Evolutionary conservation across 2,888 invertebrate genomes (phyloP), one percentile per base, ranked within the genome.

Genomic region (Blera fallax): DNA sequence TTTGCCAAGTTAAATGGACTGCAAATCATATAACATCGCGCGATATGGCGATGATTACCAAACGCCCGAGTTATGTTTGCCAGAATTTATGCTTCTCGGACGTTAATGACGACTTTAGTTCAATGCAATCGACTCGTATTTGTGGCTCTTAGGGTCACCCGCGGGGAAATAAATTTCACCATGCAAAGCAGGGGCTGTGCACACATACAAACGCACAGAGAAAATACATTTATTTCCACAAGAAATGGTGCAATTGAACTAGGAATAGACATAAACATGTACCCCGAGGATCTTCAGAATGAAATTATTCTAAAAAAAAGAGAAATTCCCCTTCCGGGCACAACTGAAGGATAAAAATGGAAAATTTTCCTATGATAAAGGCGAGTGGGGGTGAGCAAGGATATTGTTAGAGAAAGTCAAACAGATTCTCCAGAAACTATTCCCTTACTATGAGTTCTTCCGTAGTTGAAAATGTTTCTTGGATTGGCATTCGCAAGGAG

Each of bases 1-100:
- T 64, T 76, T 67, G 72, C 85, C 76, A 81, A 85, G 56, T 76
- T 81, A 81, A 81, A 85, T 85, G 70, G 85, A 72, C 60, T 72
- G 60, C 40, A 65, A 72, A 58, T 37, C 52, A 40, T 58, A 76
- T 52, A 70, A 81, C 64, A 60, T 16, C n/a, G 67, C 40, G 18
- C 69, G 58, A 58, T 77, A 70, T 3, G 50, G 40, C 37, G 37
- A 32, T 67, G 58, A 32, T 43, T 79, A 21, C n/a, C 32, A 11
- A 50, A 21, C 21, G 16, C 27, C 50, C n/a, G n/a, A 37, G 37
- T 58, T 48, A 8, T 27, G 10, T 60, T 45, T 54, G 52, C 52
- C 77, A 67, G 60, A 37, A 40, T 50, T 52, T 50, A 67, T 65
- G 48, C 29, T 2, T 10, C n/a, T 14, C 18, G 10, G 43, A 73